These are phyloP conservation scores for Excalfactoria chinensis DNA, from an alignment of 2,113 vertebrate genomes.

Conservation along the genomic window DNA sequence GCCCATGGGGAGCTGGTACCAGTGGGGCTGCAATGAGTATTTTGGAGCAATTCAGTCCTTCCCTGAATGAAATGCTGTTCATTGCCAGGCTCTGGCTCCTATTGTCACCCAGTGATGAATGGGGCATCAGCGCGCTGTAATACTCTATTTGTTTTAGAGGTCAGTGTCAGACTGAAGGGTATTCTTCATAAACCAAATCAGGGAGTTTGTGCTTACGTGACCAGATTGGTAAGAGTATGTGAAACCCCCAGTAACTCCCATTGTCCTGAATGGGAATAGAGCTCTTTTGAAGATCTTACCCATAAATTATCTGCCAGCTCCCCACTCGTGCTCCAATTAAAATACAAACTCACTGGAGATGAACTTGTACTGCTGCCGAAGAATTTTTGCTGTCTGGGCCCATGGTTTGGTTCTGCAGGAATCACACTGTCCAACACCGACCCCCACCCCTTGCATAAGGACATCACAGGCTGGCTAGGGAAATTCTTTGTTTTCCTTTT, in stretches of 20 bases:
- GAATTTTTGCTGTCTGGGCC: neutral
- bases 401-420: rapidly evolving
- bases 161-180: conserved; percentile 72
- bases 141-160: conserved; percentile 70
- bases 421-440: rapidly evolving
- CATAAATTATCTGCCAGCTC: conserved; percentile 57
- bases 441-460: rapidly evolving
- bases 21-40: rapidly evolving
- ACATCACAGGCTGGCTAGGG: rapidly evolving
- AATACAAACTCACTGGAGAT: neutral
- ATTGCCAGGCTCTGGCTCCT: conserved; percentile 28
- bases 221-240: conserved; percentile 45
- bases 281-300: conserved; percentile 54
- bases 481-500: conserved; percentile 20
- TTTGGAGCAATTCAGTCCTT: neutral
- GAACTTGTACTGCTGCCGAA: neutral
- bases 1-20: neutral
- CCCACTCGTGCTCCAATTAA: neutral
- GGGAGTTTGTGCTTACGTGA: conserved; percentile 67
- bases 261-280: conserved; percentile 62
- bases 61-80: neutral
- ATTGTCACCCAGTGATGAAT: conserved; percentile 70
- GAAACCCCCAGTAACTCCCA: conserved; percentile 26
- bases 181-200: conserved; percentile 53
- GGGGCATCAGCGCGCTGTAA: conserved; percentile 46